Percentiles rank a stretch among this genome's conserved stretches.
Evolutionary conservation across 2,113 vertebrate species (phyloP).

Genomic region (Colinus virginianus): DNA sequence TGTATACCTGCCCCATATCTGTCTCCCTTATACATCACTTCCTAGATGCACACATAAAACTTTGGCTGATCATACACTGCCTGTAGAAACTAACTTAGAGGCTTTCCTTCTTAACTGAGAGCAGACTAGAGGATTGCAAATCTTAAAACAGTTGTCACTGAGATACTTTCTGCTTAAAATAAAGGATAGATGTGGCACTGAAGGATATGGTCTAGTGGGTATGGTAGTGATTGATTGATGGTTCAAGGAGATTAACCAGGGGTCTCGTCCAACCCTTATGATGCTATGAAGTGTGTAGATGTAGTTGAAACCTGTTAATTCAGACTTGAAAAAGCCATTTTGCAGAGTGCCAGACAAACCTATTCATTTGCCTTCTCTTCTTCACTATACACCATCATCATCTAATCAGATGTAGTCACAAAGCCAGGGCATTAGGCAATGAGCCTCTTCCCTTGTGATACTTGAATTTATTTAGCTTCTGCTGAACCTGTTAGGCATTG

Average conservation of each 20-base stretch:
- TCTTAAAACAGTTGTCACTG: neutral
- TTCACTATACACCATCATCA: neutral
- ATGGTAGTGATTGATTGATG: too few relatives aligned
- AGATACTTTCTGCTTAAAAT: neutral
- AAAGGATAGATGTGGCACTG: too few relatives aligned
- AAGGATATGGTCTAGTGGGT: too few relatives aligned
- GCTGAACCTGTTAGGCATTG: neutral
- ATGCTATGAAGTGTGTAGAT: neutral
- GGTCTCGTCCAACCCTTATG: too few relatives aligned
- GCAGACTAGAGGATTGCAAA: neutral
- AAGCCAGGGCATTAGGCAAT: neutral
- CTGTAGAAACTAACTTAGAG: neutral
- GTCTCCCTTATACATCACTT: neutral
- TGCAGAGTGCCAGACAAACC: neutral
- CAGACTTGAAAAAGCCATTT: neutral
- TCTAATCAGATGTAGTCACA: neutral
- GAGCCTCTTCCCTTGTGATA: neutral
- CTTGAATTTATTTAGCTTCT: neutral
- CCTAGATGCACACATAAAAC: neutral
- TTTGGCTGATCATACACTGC: neutral
- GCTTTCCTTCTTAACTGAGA: neutral
- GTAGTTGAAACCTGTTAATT: neutral
- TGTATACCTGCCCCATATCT: neutral
- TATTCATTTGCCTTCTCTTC: neutral
- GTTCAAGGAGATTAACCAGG: too few relatives aligned